Percentiles rank a stretch among this genome's conserved stretches.
These are phyloP conservation scores for Pterocles orientalis DNA, from an alignment of 2,113 vertebrate genomes.

Conservation along the genomic window DNA sequence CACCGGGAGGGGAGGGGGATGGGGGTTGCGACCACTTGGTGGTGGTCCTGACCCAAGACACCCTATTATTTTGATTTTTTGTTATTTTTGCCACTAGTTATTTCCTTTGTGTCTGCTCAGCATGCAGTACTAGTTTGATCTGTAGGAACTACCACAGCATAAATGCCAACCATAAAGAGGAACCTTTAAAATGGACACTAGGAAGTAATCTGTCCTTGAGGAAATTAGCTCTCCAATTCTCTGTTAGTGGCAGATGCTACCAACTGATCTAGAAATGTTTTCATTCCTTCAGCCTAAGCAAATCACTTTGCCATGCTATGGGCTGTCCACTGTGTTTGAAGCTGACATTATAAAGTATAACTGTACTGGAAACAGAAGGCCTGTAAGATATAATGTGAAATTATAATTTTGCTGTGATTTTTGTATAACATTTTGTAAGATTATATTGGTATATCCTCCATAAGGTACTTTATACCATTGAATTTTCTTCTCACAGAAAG, in stretches of 20 bases:
- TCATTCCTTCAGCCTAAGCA: slow-evolving; percentile 4
- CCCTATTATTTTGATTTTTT: slow-evolving; percentile 17
- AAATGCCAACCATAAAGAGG: slow-evolving; percentile 24
- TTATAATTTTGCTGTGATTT: not conserved
- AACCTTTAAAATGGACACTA: slow-evolving; percentile 50
- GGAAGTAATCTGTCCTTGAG: slow-evolving; percentile 44
- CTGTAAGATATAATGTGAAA: not conserved
- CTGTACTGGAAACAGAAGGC: not conserved
- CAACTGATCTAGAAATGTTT: slow-evolving; percentile 10
- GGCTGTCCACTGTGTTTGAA: not conserved
- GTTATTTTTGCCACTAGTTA: not conserved
- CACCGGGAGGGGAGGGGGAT: too few species aligned
- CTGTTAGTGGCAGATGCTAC: slow-evolving; percentile 36
- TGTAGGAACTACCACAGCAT: not conserved
- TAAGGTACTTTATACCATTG: not conserved
- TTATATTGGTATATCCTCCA: not conserved
- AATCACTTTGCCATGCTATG: not conserved
- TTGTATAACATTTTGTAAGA: not conserved
- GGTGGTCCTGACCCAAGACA: too few species aligned
- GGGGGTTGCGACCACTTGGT: too few species aligned
- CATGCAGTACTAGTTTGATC: not conserved
- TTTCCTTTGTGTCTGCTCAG: not conserved
- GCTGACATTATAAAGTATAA: not conserved
- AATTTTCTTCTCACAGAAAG: not conserved
- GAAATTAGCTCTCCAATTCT: slow-evolving; percentile 32